Percentiles rank a stretch among this genome's conserved stretches.
Evolutionary conservation across 2,888 invertebrate species (phyloP).

Genomic region (Acanthosoma haemorrhoidale): DNA sequence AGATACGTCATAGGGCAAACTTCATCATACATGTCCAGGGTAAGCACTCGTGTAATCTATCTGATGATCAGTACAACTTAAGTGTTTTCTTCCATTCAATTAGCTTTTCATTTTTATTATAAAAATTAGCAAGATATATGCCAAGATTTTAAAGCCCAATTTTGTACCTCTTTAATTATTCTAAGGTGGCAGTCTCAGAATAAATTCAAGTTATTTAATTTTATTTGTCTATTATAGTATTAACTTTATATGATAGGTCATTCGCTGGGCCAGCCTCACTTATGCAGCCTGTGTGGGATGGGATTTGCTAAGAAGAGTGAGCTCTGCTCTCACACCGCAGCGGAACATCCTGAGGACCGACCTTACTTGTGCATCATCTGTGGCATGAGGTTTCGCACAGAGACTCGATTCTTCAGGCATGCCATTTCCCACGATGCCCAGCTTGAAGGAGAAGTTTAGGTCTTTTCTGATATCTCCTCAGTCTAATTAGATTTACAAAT

Average conservation of each 20-base stretch:
- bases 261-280: constrained; percentile 28
- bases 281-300: constrained; percentile 34
- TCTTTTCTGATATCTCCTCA: not conserved
- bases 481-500: too few relatives aligned
- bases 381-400: constrained; percentile 37
- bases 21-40: constrained; percentile 40
- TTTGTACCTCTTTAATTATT: too few relatives aligned
- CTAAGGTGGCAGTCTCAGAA: too few relatives aligned
- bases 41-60: constrained; percentile 17
- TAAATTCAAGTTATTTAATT: too few relatives aligned
- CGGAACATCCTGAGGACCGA: constrained; percentile 35
- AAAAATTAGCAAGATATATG: too few relatives aligned
- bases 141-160: too few relatives aligned
- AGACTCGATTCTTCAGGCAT: constrained; percentile 36
- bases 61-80: too few relatives aligned
- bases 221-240: too few relatives aligned
- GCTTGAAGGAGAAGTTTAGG: constrained; percentile 28
- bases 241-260: constrained; percentile 1
- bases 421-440: constrained; percentile 36
- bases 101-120: too few relatives aligned
- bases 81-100: too few relatives aligned
- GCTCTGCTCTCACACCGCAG: constrained; percentile 36
- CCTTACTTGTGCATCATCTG: constrained; percentile 38
- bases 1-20: constrained; percentile 39
- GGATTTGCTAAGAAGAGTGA: constrained; percentile 37